Base-by-base conservation (phyloP, 2,888 invertebrate genomes). In the Epirrhoe tristata region DNA sequence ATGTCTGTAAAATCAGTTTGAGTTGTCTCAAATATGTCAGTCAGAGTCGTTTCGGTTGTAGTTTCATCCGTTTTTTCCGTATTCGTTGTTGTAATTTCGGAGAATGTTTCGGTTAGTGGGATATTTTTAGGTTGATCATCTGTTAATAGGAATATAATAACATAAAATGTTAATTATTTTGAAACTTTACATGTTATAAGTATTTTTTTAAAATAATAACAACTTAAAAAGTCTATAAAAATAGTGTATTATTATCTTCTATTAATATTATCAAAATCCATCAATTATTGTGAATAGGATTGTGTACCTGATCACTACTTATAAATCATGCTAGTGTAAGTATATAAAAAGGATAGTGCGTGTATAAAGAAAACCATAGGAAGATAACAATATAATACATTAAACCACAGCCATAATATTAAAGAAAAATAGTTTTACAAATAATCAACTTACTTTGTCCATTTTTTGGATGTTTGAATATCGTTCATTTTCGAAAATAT, bases 111-210 rank as follows among this genome's bases (percentile, higher is more conserved):
- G 76, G 91, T 92, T 93, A 93, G 90, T 93, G 87, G 87, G 87
- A 88, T 75, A 90, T 85, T 83, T 89, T 88, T 90, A 89, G 88
- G 86, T 84, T 85, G 85, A 81, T 87, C 91, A 93, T 93, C 93
- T 93, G 93, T 93, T 93, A 92, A 93, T 91, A 76, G 88, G 90
- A 91, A 91, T 81, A 81, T 77, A 88, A 90, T 82, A 90, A 87
- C 68, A 83, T 75, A 83, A 79, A 81, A 74, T 72, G 83, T 85
- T 88, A 85, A 58, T 66, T 58, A 63, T 53, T 46, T 58, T 46
- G 31, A 58, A 58, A 57, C 12, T 34, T 43, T 14, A 48, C 14
- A 14, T 12, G 14, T 14, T 46, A 14, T 46, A 46, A 7, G 5
- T 46, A 46, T 14, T 24, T 46, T 14, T n/a, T n/a, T 7, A 14